These are phyloP conservation scores for Protobothrops mucrosquamatus DNA, from an alignment of 2,113 vertebrate species.

Conservation along the genomic window DNA sequence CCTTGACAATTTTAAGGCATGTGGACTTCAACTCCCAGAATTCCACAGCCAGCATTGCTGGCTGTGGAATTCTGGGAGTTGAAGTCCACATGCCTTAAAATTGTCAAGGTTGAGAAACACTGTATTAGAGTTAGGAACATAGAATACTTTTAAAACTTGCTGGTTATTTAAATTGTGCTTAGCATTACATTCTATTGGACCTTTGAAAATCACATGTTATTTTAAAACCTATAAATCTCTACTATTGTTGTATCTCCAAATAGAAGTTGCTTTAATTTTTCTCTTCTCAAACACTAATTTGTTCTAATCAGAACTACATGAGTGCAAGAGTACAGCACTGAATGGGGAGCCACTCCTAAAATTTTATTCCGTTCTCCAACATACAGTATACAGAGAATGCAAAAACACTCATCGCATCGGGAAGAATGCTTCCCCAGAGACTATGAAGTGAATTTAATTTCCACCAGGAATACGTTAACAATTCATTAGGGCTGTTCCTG, in stretches of 20 bases:
- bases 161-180: neutral
- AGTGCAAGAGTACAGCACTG: conserved; percentile 18
- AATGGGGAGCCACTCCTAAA: conserved; percentile 39
- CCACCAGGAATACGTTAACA: conserved; percentile 64
- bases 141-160: neutral
- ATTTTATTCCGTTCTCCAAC: conserved; percentile 37
- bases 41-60: too few species aligned
- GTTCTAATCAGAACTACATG: conserved; percentile 31
- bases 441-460: conserved; percentile 62
- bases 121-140: neutral
- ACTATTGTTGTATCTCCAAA: neutral
- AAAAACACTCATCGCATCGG: conserved; percentile 52
- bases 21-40: too few species aligned
- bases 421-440: conserved; percentile 60
- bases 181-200: neutral
- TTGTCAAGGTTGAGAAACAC: too few species aligned
- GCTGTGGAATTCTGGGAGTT: too few species aligned
- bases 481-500: conserved; percentile 67
- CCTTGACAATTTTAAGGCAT: too few species aligned
- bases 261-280: conserved; percentile 3
- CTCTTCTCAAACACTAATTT: conserved; percentile 19
- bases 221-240: neutral
- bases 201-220: neutral
- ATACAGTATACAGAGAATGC: conserved; percentile 6
- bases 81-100: too few species aligned